Evolutionary conservation across 2,113 vertebrate genomes (phyloP), one percentile per base, ranked within the genome.

Genomic region (Ranitomeya imitator): DNA sequence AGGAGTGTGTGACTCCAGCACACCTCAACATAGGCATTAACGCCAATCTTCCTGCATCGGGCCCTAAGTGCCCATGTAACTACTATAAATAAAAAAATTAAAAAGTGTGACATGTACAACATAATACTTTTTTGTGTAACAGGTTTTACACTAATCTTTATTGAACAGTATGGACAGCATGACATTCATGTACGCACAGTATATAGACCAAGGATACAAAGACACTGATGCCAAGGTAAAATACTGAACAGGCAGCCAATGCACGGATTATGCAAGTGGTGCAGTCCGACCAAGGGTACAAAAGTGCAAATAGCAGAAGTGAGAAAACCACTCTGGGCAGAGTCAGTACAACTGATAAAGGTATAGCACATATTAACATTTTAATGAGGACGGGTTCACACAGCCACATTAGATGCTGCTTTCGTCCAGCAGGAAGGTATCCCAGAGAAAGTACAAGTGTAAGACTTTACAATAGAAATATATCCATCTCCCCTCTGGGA

Each of bases 121-220:
- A 80, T 37, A 1, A 21, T 21, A 7, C 15, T 7, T 18, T 79
- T n/a, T 16, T 76, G n/a, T 80, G 78, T 59, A 59, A 6, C 19
- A 52, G 73, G 18, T 52, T 51, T 67, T 83, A 67, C 81, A 54
- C 21, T 63, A 69, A 83, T 83, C 31, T 83, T 83, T 83, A 83
- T 83, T 81, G 79, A 81, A 60, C 57, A 81, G 55, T 83, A 60
- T 45, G 80, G 31, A 65, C 26, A 83, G 26, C 45, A 67, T 67
- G 81, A 16, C 81, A 83, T 69, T 83, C 60, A 65, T 54, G 37
- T 54, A 69, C 81, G 67, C 61, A 83, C 61, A 83, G 81, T 83
- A 69, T 21, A n/a, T 23, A 45, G 19, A 83, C 45, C 61, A 83
- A 23, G 51, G 37, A 52, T 23, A 67, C 13, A 63, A 54, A 63